These are phyloP conservation scores for Mystacornis crossleyi DNA, from an alignment of 2,113 vertebrate species.

Conservation along the genomic window DNA sequence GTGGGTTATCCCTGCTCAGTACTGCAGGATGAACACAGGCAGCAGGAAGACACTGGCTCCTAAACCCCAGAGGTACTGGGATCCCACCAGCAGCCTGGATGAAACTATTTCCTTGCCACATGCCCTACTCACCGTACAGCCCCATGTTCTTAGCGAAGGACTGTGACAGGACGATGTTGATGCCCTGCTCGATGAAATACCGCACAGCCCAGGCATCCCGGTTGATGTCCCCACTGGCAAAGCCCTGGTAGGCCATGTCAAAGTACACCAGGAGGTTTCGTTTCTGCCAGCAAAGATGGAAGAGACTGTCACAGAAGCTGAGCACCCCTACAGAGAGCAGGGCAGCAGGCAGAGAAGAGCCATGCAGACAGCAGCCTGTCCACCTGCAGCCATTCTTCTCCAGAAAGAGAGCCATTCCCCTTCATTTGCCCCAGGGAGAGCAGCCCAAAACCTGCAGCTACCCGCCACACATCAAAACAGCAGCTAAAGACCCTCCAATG, in stretches of 20 bases:
- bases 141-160: constrained; percentile 99
- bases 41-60: not conserved
- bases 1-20: not conserved
- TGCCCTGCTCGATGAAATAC: constrained; percentile 93
- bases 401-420: not conserved
- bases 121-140: constrained; percentile 87
- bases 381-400: not conserved
- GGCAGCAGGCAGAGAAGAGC: not conserved
- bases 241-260: constrained; percentile 99
- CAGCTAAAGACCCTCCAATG: not conserved
- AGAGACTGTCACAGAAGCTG: not conserved
- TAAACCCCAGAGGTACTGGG: rapidly evolving
- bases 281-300: constrained; percentile 78
- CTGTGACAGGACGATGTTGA: constrained; percentile 89
- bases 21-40: not conserved
- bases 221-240: constrained; percentile 94
- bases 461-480: not conserved
- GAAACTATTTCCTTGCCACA: rapidly evolving
- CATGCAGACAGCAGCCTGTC: not conserved
- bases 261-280: constrained; percentile 92
- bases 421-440: not conserved
- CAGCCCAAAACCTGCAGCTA: not conserved
- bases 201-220: constrained; percentile 95
- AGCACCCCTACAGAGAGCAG: not conserved
- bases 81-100: not conserved